Conservation (phyloP, 2,888 invertebrate species). For the Azorinus chamasolen region DNA sequence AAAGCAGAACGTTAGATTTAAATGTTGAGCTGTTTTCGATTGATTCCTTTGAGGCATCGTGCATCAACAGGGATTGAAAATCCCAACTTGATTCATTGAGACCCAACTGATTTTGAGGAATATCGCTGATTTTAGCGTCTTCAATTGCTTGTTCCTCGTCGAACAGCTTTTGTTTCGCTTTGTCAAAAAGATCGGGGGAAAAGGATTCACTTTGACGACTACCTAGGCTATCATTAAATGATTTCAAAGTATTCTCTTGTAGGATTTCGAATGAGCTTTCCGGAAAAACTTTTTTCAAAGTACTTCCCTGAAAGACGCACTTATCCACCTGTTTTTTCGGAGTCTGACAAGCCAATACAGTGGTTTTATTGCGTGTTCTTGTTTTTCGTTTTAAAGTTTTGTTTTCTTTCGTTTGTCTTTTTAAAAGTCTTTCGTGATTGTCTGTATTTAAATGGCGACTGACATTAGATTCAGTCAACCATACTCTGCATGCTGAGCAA, state of each 20-base stretch:
- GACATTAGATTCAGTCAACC: conserved; percentile 9
- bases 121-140: neutral
- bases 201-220: too few relatives aligned
- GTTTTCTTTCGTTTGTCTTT: conserved; percentile 1
- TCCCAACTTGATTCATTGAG: neutral
- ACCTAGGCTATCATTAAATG: neutral
- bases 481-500: conserved; percentile 7
- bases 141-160: conserved; percentile 4
- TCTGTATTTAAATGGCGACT: conserved; percentile 7
- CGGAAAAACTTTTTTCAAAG: conserved; percentile 1
- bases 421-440: conserved; percentile 2
- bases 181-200: neutral
- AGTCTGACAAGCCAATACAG: neutral
- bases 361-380: neutral
- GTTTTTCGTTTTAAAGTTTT: neutral
- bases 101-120: conserved; percentile 17
- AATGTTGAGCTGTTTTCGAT: neutral
- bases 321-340: conserved; percentile 1
- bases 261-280: too few relatives aligned
- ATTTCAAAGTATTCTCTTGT: too few relatives aligned
- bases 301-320: conserved; percentile 11
- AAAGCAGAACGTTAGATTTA: too few relatives aligned
- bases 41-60: neutral
- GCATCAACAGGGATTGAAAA: neutral
- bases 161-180: conserved; percentile 4